Percentiles rank a stretch among this genome's conserved stretches.
phyloP scores from a whole-genome alignment of 2,797 vertebrate genomes.

The Neosilurus mollespiculum region DNA sequence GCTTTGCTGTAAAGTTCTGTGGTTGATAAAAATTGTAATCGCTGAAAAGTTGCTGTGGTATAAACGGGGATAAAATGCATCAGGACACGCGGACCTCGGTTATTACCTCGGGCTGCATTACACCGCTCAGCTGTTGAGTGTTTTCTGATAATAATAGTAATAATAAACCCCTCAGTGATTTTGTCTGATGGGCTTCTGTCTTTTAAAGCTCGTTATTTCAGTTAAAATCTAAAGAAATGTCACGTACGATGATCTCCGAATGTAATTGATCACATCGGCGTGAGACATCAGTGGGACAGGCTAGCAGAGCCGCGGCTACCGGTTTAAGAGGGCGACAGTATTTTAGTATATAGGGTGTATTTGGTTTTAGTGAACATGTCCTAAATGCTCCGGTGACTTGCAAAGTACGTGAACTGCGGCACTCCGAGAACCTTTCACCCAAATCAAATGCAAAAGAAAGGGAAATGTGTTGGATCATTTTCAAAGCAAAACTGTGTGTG shows the following conservation, averaged over 20 bases:
- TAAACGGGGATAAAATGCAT: neutral
- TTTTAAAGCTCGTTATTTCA: neutral
- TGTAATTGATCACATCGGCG: too few relatives aligned
- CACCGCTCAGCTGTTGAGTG: neutral
- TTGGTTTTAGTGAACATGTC: neutral
- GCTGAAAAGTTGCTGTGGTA: too few relatives aligned
- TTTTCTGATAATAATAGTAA: neutral
- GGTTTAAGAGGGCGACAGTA: neutral
- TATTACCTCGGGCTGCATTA: neutral
- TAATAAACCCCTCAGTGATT: too few relatives aligned
- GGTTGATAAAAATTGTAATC: too few relatives aligned
- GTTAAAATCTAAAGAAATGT: neutral
- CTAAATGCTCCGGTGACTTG: neutral
- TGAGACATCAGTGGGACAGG: neutral
- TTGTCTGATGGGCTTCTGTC: neutral
- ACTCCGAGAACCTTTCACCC: neutral
- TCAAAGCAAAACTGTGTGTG: neutral
- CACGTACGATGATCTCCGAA: neutral
- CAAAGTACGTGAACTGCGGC: neutral
- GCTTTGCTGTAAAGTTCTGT: too few relatives aligned
- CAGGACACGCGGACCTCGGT: neutral
- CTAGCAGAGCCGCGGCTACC: too few relatives aligned
- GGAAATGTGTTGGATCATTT: neutral
- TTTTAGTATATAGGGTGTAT: too few relatives aligned
- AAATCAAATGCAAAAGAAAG: slow-evolving; percentile 25